Evolutionary conservation across 2,113 vertebrate species (phyloP).

Genomic region (Meles meles): DNA sequence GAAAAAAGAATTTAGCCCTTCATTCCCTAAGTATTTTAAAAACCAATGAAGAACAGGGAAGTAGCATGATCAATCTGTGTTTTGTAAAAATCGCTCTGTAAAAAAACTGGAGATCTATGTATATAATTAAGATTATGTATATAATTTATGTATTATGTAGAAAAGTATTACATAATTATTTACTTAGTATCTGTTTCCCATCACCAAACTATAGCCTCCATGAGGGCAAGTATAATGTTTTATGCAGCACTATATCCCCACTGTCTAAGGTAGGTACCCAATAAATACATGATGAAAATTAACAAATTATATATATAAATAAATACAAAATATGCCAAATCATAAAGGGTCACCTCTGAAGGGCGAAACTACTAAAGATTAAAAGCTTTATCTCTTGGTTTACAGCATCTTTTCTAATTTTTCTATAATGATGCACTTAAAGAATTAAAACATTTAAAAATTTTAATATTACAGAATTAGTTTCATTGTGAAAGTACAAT

Average conservation of each 20-base stretch:
- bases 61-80: not conserved
- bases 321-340: not conserved
- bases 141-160: not conserved
- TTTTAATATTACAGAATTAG: not conserved
- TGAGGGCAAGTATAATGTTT: not conserved
- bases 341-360: not conserved
- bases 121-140: not conserved
- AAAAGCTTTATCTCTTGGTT: not conserved
- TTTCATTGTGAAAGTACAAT: not conserved
- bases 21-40: not conserved
- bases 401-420: not conserved
- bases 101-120: not conserved
- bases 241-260: not conserved
- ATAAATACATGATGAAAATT: not conserved
- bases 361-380: not conserved
- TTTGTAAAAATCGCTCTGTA: not conserved
- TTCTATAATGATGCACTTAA: not conserved
- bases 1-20: not conserved
- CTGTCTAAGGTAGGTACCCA: not conserved
- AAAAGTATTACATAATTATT: not conserved
- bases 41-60: not conserved
- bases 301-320: not conserved
- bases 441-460: not conserved
- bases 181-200: not conserved
- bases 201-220: not conserved